These are phyloP conservation scores for Diglossa cyanea DNA, from an alignment of 2,797 vertebrate species.

Conservation along the genomic window DNA sequence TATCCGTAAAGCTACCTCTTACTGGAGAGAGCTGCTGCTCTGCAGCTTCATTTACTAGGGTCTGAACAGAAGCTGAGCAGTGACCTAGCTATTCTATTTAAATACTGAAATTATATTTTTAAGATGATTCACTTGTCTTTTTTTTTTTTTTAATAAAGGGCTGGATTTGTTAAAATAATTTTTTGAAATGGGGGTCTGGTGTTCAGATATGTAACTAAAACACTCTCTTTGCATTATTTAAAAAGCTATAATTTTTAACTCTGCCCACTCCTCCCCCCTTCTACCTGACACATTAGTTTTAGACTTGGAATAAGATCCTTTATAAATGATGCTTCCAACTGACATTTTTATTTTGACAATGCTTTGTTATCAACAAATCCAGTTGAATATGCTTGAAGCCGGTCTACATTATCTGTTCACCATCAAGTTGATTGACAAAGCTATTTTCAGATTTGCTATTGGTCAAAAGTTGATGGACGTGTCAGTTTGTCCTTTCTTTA, in stretches of 20 bases:
- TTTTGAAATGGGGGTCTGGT: not conserved
- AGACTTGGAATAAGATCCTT: not conserved
- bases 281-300: not conserved
- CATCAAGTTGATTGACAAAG: not conserved
- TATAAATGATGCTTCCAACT: not conserved
- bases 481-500: not conserved
- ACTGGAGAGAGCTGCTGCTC: not conserved
- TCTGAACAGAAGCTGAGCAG: not conserved
- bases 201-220: not conserved
- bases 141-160: not conserved
- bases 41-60: not conserved
- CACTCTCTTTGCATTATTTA: not conserved
- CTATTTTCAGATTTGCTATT: not conserved
- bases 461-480: not conserved
- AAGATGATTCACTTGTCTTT: not conserved
- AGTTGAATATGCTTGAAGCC: not conserved
- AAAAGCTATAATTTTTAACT: not conserved
- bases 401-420: not conserved
- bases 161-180: not conserved
- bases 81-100: not conserved
- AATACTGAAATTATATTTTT: not conserved
- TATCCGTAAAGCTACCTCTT: not conserved
- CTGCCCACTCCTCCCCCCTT: not conserved
- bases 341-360: not conserved
- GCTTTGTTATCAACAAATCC: not conserved